Evolutionary conservation across 1,140 invertebrate species (phyloP), one percentile per base, ranked within the genome.

Genomic region (Drosophila aff.): DNA sequence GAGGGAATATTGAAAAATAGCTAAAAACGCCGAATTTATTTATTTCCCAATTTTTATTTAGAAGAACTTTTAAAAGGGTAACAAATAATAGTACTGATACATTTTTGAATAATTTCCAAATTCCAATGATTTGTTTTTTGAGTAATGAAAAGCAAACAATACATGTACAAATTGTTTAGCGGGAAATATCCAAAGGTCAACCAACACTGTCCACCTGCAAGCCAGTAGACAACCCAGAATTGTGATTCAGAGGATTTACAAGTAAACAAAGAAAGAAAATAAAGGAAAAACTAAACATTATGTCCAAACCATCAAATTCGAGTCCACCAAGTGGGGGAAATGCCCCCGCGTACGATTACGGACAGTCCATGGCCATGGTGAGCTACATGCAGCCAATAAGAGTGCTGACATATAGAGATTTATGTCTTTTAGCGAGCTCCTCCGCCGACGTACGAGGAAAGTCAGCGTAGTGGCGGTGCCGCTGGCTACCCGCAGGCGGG

Each of bases 381-480:
- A 36, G 78, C n/a, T 38, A 11, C 10, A 47, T 26, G 26, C 8
- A 62, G 28, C 0, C 2, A 3, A 31, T 33, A n/a, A 3, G 4
- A 1, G 5, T 11, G 5, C 2, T 6, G 9, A 11, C 18, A 38
- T 6, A 6, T 6, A 6, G 0, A 16, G 33, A 16, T 33, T 1
- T 4, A 11, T 18, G 3, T 40, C 15, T 73, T 63, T 18, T 43
- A 92, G 91, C 57, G 91, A 23, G 81, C 86, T 18, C 91, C 91
- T 8, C 91, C 91, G 3, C 91, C 91, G 9, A 61, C 89, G 8
- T 92, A 92, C 46, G 91, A 92, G 55, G 85, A 92, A 36, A 91
- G 91, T 16, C 89, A 92, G 65, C 72, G 55, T 13, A 65, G 26
- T 18, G 47, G 44, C 18, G 47, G 65, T 15, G 49, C 40, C 26